Percentiles rank a stretch among this genome's conserved stretches.
phyloP scores from a whole-genome alignment of 1,140 invertebrate genomes.

The Hydropsyche tenuis region DNA sequence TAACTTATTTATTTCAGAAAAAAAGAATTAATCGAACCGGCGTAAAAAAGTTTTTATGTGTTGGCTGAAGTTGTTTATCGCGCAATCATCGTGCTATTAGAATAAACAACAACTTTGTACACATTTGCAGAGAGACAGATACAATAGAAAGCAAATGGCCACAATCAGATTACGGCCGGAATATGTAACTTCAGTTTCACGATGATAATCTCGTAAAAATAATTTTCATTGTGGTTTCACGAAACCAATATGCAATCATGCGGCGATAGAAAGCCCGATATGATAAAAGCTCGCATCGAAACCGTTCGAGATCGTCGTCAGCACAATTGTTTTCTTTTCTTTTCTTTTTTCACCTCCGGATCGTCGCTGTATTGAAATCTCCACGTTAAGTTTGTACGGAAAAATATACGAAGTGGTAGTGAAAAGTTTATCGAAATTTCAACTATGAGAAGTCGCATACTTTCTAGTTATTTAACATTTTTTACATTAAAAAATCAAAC shows the following conservation, averaged over 20 bases:
- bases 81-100: no score
- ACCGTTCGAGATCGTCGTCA: not conserved
- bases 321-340: not conserved
- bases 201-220: constrained; percentile 29
- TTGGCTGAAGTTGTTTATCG: no score
- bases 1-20: no score
- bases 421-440: no score
- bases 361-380: not conserved
- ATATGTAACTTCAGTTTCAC: constrained; percentile 18
- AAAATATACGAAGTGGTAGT: no score
- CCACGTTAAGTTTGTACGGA: not conserved
- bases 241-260: constrained; percentile 43
- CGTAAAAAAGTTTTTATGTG: no score
- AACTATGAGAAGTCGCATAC: no score
- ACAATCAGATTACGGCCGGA: not conserved
- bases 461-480: no score
- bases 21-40: no score
- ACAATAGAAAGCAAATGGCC: not conserved
- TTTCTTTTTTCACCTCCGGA: not conserved
- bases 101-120: no score
- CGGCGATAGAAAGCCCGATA: not conserved
- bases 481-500: no score
- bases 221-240: constrained; percentile 47
- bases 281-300: constrained; percentile 20
- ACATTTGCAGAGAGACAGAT: no score